Conservation (phyloP, 2,113 vertebrate genomes). For the Ammospiza caudacuta region DNA sequence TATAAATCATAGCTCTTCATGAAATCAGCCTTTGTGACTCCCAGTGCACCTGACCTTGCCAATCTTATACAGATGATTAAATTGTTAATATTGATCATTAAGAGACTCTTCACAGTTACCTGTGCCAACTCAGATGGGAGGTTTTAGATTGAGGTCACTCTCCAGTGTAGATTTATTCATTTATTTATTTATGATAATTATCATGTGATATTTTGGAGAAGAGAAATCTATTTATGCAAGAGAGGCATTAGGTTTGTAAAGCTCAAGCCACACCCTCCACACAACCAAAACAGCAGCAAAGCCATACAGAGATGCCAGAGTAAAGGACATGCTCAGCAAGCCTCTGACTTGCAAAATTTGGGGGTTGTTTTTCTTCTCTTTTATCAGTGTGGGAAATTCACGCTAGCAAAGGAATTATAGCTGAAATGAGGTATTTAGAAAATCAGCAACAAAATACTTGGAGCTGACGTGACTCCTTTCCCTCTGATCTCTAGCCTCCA, state of each 20-base stretch:
- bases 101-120: not conserved
- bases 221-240: not conserved
- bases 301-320: not conserved
- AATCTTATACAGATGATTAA: not conserved
- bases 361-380: not conserved
- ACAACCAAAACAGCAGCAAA: not conserved
- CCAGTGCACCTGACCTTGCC: not conserved
- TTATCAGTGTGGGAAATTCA: not conserved
- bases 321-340: not conserved
- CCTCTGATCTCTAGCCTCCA: not conserved
- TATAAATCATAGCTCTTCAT: not conserved
- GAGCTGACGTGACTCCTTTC: not conserved
- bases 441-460: not conserved
- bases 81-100: not conserved
- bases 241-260: not conserved
- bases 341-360: not conserved
- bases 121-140: not conserved
- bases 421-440: not conserved
- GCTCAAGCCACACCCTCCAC: not conserved
- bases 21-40: not conserved
- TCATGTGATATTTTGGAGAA: not conserved
- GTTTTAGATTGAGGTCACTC: not conserved
- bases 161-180: not conserved
- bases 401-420: accelerated
- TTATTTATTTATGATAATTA: not conserved